Evolutionary conservation across 2,888 invertebrate species (phyloP).

Genomic region (Drosophila paramelanica): DNA sequence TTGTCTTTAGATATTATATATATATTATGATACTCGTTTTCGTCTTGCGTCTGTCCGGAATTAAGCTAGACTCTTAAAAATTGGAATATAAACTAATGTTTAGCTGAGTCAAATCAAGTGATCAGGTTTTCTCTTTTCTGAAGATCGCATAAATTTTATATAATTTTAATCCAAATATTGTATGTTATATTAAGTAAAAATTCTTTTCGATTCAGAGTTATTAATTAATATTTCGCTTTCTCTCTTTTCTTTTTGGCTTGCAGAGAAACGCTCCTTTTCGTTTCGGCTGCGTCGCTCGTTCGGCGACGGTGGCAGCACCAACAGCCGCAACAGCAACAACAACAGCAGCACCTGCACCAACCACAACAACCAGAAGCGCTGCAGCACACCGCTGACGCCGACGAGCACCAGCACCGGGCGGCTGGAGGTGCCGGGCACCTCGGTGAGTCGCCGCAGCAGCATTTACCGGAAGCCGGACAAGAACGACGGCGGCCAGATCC

Average conservation of each 20-base stretch:
- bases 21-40: too few species aligned
- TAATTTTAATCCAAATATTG: too few species aligned
- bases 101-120: too few species aligned
- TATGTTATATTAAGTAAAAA: too few species aligned
- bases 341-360: constrained; percentile 83
- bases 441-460: constrained; percentile 84
- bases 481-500: constrained; percentile 85
- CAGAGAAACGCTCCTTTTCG: constrained; percentile 83
- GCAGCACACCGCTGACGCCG: constrained; percentile 81
- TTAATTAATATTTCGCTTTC: background rate
- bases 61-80: too few species aligned
- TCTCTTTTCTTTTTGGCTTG: constrained; percentile 18
- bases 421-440: constrained; percentile 78
- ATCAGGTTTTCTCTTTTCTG: too few species aligned
- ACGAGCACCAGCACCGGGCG: constrained; percentile 75
- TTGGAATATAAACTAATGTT: too few species aligned
- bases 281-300: constrained; percentile 82
- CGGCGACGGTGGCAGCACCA: constrained; percentile 82
- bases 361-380: constrained; percentile 75
- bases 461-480: constrained; percentile 84
- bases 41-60: too few species aligned
- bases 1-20: too few species aligned
- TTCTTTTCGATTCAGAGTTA: too few species aligned
- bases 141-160: too few species aligned
- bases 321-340: constrained; percentile 83